Conservation (phyloP, 2,797 vertebrate species). For the Perdix hodgsoniae region DNA sequence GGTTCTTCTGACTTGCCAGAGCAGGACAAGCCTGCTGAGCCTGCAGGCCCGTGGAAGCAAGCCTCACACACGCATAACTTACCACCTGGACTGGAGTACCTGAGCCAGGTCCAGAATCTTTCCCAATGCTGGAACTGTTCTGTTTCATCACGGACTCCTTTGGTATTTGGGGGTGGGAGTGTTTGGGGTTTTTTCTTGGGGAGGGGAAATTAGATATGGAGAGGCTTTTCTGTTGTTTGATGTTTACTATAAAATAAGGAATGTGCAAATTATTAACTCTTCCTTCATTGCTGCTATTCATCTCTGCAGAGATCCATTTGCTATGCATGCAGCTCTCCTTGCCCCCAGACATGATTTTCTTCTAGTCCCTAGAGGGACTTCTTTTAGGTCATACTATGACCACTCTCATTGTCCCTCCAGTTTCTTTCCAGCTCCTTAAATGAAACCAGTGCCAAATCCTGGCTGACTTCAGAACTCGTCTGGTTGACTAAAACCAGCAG, state of each 20-base stretch:
- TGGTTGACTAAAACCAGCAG: neutral
- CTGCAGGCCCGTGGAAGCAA: constrained; percentile 43
- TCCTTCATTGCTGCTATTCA: neutral
- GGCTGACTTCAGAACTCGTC: neutral
- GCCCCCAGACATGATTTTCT: neutral
- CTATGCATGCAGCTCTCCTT: neutral
- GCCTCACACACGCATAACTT: constrained; percentile 73
- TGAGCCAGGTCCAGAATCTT: constrained; percentile 86
- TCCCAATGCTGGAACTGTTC: constrained; percentile 7
- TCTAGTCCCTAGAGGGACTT: neutral
- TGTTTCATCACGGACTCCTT: neutral
- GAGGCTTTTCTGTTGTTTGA: neutral
- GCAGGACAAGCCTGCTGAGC: neutral
- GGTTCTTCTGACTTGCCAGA: constrained; percentile 63
- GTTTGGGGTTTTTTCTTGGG: neutral
- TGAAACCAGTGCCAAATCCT: neutral
- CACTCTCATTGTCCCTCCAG: neutral
- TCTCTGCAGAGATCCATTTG: neutral
- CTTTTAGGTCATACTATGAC: neutral
- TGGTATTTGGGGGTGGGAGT: neutral
- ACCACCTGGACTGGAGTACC: constrained; percentile 91
- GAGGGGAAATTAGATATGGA: accelerated
- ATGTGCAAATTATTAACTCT: neutral
- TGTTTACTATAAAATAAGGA: neutral
- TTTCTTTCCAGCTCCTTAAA: neutral